Evolutionary conservation across 2,797 vertebrate species (phyloP).

Genomic region (Rhodeus uyekii): DNA sequence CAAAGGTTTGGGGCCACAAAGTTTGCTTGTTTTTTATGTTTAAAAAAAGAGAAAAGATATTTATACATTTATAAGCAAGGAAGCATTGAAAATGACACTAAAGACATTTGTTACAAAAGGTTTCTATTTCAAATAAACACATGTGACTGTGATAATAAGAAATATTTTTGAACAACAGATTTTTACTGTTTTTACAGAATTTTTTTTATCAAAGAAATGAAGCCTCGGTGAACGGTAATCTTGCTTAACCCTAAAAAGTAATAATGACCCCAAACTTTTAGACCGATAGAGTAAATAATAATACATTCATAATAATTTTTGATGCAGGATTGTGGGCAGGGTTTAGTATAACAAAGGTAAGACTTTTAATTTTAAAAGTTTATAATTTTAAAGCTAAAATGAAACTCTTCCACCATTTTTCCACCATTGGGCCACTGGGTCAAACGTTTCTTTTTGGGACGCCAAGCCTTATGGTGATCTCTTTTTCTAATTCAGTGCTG

Average conservation of each 20-base stretch:
- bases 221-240: too few species aligned
- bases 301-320: too few species aligned
- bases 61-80: background rate
- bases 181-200: background rate
- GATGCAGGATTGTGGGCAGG: background rate
- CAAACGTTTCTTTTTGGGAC: too few species aligned
- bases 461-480: too few species aligned
- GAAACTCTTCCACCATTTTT: background rate
- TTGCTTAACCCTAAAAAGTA: too few species aligned
- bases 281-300: background rate
- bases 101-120: background rate
- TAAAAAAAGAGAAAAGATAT: too few species aligned
- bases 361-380: background rate
- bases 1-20: background rate
- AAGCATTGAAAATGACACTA: background rate
- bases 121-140: background rate
- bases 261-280: too few species aligned
- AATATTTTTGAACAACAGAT: background rate
- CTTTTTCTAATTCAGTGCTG: too few species aligned
- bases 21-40: background rate
- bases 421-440: too few species aligned
- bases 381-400: background rate
- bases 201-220: background rate
- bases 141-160: background rate
- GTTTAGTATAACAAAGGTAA: too few species aligned